Conservation (phyloP, 2,888 invertebrate genomes). For the Cataglyphis rosenhaueri region DNA sequence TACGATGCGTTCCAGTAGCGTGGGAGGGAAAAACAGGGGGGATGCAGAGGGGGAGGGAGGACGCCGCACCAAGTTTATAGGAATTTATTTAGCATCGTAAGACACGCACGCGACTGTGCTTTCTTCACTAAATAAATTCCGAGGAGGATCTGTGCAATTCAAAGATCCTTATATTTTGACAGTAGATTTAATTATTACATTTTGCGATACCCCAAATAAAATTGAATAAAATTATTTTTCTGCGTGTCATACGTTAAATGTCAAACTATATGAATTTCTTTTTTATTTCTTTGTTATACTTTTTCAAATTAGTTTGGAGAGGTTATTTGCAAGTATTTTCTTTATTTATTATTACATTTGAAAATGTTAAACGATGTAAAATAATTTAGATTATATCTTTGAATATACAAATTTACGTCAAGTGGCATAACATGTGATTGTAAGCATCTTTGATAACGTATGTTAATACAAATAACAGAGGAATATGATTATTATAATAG, state of each 20-base stretch:
- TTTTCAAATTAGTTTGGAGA: not conserved
- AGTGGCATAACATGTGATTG: not conserved
- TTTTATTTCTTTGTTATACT: not conserved
- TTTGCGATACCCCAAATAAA: too few relatives aligned
- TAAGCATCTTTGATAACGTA: not conserved
- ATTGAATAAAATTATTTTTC: not conserved
- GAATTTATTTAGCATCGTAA: slow-evolving; percentile 70
- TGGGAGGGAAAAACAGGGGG: not conserved
- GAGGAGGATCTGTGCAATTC: not conserved
- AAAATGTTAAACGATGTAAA: not conserved
- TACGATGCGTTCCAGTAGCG: slow-evolving; percentile 9
- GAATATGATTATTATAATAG: not conserved
- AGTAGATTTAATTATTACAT: slow-evolving; percentile 21
- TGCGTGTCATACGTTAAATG: not conserved
- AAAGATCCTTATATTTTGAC: not conserved
- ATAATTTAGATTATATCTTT: not conserved
- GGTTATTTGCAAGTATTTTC: not conserved
- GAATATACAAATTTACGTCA: not conserved
- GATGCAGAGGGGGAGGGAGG: too few relatives aligned
- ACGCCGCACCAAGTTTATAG: slow-evolving; percentile 62
- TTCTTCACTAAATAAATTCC: slow-evolving; percentile 46
- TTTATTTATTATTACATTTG: not conserved
- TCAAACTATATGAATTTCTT: not conserved
- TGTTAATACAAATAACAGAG: not conserved
- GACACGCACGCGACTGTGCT: not conserved